phyloP scores from a whole-genome alignment of 1,140 invertebrate species.

The Drosophila nannoptera region DNA sequence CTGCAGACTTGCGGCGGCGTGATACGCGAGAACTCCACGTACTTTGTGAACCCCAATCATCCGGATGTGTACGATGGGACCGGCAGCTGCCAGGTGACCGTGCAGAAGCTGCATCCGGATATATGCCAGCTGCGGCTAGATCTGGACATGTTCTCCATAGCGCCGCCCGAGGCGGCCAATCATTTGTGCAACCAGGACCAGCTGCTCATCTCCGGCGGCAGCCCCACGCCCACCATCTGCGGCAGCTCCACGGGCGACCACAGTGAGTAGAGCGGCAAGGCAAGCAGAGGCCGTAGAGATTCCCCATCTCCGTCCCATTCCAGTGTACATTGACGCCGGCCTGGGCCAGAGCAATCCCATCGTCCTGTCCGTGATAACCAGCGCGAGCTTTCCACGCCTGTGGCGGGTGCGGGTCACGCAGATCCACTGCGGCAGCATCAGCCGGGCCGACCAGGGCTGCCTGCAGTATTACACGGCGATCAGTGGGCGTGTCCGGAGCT shows the following conservation, averaged over 20 bases:
- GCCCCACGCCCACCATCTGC: constrained; percentile 88
- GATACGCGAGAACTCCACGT: constrained; percentile 88
- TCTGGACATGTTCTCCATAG: constrained; percentile 86
- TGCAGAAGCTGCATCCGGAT: constrained; percentile 86
- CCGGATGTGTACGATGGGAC: constrained; percentile 87
- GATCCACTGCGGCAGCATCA: constrained; percentile 87
- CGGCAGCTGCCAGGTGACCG: constrained; percentile 89
- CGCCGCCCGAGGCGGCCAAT: constrained; percentile 86
- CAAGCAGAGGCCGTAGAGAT: background rate
- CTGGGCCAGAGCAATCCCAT: constrained; percentile 86
- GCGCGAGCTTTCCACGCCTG: constrained; percentile 85
- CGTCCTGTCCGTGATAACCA: constrained; percentile 88
- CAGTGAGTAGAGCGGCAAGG: constrained; percentile 82
- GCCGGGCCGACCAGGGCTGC: constrained; percentile 89
- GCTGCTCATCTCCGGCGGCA: constrained; percentile 90
- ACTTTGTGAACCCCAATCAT: constrained; percentile 90
- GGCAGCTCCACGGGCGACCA: constrained; percentile 90
- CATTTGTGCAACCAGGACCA: constrained; percentile 91
- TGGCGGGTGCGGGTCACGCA: constrained; percentile 91
- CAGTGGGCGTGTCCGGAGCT: constrained; percentile 88
- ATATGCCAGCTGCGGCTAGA: constrained; percentile 92
- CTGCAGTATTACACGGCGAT: constrained; percentile 89
- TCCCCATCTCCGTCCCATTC: constrained; percentile 11
- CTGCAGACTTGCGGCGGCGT: constrained; percentile 87
- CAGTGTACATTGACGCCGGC: constrained; percentile 91